A percentile compares a stretch with the other conserved stretches of the same genome.
These are phyloP conservation scores for Anoplopoma fimbria DNA, from an alignment of 2,113 vertebrate species.

Conservation along the genomic window DNA sequence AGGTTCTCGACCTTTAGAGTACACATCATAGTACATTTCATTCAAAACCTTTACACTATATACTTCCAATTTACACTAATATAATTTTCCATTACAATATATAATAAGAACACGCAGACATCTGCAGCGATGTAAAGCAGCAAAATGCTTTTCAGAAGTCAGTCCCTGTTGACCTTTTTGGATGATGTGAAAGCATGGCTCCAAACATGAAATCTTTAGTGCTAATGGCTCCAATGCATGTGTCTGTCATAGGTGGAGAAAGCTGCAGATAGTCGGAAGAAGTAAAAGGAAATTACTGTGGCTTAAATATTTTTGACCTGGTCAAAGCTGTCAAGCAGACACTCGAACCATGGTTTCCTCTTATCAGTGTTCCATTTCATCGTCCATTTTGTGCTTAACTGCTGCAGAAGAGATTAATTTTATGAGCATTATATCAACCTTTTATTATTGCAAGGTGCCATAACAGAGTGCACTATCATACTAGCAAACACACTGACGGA, in stretches of 20 bases:
- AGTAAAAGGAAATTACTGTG: too few species aligned
- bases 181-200: neutral
- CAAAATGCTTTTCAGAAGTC: neutral
- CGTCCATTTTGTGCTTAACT: neutral
- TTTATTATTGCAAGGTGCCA: neutral
- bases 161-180: neutral
- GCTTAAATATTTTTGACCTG: too few species aligned
- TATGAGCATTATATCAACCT: neutral
- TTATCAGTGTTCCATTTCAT: neutral
- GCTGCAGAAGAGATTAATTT: neutral
- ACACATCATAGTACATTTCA: too few species aligned
- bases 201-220: neutral
- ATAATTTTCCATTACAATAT: too few species aligned
- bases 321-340: too few species aligned
- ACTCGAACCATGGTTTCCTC: neutral
- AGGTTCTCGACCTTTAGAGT: too few species aligned
- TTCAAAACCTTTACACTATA: too few species aligned
- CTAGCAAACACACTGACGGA: neutral
- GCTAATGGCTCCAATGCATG: neutral
- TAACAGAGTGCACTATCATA: neutral
- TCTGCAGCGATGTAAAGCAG: neutral
- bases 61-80: too few species aligned
- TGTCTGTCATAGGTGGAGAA: neutral
- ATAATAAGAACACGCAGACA: neutral
- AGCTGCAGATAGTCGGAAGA: neutral